phyloP scores from a whole-genome alignment of 2,888 invertebrate genomes.

The Lamellibrachia columna region DNA sequence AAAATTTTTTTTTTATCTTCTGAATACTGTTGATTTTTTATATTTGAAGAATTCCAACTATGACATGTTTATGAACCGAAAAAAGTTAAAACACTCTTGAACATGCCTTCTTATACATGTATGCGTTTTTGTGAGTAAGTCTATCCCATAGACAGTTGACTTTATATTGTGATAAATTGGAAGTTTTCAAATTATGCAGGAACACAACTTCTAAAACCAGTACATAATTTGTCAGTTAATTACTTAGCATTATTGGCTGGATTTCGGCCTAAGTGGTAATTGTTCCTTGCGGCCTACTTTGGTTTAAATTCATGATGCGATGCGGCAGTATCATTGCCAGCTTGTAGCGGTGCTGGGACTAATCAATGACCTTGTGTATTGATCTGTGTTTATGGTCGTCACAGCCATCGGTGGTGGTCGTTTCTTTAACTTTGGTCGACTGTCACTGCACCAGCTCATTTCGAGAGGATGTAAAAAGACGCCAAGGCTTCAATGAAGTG shows the following conservation, averaged over 20 bases:
- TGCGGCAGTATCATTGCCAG: background rate
- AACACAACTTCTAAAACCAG: too few relatives aligned
- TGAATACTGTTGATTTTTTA: background rate
- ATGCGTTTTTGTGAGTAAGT: background rate
- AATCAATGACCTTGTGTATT: conserved; percentile 1
- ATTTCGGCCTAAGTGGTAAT: too few relatives aligned
- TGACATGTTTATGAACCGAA: background rate
- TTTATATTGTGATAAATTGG: background rate
- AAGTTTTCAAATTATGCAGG: background rate
- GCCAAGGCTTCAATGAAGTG: background rate
- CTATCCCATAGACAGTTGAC: background rate
- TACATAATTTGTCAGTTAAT: too few relatives aligned
- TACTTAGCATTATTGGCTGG: too few relatives aligned
- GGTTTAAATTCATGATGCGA: too few relatives aligned
- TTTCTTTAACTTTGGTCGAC: background rate
- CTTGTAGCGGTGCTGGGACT: background rate
- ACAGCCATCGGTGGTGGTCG: background rate
- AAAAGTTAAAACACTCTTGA: background rate
- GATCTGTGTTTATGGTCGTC: background rate
- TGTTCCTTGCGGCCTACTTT: too few relatives aligned
- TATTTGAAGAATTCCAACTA: background rate
- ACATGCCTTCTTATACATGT: background rate
- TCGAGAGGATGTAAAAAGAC: background rate
- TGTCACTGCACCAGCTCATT: background rate
- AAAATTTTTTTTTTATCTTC: background rate